Percentiles rank a stretch among this genome's conserved stretches.
These are phyloP conservation scores for Dromius quadrimaculatus DNA, from an alignment of 2,888 invertebrate genomes.

Conservation along the genomic window DNA sequence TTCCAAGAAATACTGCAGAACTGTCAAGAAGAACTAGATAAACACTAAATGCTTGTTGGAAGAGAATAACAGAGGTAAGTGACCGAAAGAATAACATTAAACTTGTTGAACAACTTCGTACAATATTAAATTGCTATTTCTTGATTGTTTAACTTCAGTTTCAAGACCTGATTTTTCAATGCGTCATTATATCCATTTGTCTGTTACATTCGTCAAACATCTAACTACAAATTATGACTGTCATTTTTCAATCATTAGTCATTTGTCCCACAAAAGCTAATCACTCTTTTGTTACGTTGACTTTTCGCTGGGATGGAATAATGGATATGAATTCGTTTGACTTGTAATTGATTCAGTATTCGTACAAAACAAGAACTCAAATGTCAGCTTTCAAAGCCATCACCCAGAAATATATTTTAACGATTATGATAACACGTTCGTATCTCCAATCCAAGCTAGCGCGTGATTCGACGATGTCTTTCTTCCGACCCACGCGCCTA, in stretches of 20 bases:
- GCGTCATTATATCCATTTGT: constrained; percentile 30
- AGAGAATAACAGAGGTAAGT: background rate
- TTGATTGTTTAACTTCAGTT: constrained; percentile 6
- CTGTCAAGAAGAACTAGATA: background rate
- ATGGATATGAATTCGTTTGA: background rate
- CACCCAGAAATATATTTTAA: too few relatives aligned
- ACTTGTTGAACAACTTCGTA: constrained; percentile 12
- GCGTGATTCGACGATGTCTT: constrained; percentile 58
- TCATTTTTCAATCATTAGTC: constrained; percentile 41
- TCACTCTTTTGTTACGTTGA: constrained; percentile 22
- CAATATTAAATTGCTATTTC: constrained; percentile 5
- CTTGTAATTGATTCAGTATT: constrained; percentile 16
- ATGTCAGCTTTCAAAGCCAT: too few relatives aligned
- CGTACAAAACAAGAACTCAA: too few relatives aligned
- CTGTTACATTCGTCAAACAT: constrained; percentile 24
- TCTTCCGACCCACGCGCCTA: background rate
- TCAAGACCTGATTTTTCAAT: constrained; percentile 7
- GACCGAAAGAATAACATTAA: constrained; percentile 2
- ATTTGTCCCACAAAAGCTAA: constrained; percentile 25
- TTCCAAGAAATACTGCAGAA: background rate
- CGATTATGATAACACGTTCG: constrained; percentile 62
- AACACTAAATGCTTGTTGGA: background rate
- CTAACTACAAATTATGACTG: constrained; percentile 13
- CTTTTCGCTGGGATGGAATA: constrained; percentile 15
- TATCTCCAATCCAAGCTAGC: constrained; percentile 60